phyloP scores from a whole-genome alignment of 2,888 invertebrate genomes.

The Cistogaster globosa region DNA sequence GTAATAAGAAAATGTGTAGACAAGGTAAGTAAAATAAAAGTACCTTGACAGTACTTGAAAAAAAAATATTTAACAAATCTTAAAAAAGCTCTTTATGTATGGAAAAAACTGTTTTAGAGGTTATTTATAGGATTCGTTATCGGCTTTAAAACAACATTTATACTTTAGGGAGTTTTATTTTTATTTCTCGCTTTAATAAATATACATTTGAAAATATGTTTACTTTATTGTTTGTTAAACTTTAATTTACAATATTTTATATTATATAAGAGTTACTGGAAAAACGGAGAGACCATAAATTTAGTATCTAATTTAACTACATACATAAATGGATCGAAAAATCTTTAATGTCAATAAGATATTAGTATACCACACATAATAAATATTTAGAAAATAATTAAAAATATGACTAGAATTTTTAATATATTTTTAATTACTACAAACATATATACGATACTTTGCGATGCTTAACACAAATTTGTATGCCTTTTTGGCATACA shows the following conservation, averaged over 20 bases:
- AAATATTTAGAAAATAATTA: conserved; percentile 51
- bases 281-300: conserved; percentile 41
- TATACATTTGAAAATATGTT: conserved; percentile 1
- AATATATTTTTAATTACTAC: conserved; percentile 35
- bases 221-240: conserved; percentile 43
- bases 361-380: conserved; percentile 18
- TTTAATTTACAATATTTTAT: conserved; percentile 41
- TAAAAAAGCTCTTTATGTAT: too few species aligned
- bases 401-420: conserved; percentile 63
- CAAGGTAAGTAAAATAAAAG: too few species aligned
- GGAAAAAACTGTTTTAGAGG: too few species aligned
- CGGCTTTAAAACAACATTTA: too few species aligned
- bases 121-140: too few species aligned
- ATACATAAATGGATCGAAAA: conserved; percentile 59
- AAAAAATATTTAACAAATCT: too few species aligned
- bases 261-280: conserved; percentile 44
- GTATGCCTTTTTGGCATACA: neutral
- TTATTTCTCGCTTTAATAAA: neutral
- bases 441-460: conserved; percentile 40
- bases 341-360: conserved; percentile 26
- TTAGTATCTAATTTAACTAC: conserved; percentile 57
- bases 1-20: too few species aligned
- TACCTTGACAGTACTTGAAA: too few species aligned
- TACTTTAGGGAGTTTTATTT: too few species aligned
- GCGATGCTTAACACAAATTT: neutral